Percentiles rank a stretch among this genome's conserved stretches.
Evolutionary conservation across 2,113 vertebrate genomes (phyloP).

Genomic region (Donacobius atricapilla): DNA sequence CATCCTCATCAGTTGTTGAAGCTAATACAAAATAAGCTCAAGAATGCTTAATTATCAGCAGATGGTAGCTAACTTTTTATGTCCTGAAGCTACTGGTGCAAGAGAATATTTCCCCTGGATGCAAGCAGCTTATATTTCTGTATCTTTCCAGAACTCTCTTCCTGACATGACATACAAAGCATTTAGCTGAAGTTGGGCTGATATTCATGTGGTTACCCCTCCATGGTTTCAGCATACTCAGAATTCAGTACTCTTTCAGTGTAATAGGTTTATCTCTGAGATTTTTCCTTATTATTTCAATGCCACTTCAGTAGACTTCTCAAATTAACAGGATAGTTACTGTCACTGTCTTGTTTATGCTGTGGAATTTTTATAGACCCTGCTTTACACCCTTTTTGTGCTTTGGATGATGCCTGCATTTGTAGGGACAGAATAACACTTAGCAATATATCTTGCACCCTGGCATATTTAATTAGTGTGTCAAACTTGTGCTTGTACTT

Average conservation of each 20-base stretch:
- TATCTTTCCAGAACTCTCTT: background rate
- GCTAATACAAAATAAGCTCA: background rate
- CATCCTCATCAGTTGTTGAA: background rate
- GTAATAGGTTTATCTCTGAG: background rate
- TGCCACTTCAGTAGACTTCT: background rate
- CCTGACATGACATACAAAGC: background rate
- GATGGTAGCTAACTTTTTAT: background rate
- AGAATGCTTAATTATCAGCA: slow-evolving; percentile 25
- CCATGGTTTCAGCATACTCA: background rate
- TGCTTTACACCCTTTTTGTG: background rate
- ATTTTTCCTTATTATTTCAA: background rate
- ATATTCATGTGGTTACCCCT: background rate
- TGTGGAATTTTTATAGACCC: background rate
- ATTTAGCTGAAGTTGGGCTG: background rate
- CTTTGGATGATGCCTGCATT: background rate
- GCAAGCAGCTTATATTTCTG: background rate
- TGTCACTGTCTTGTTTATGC: background rate
- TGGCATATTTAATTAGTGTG: slow-evolving; percentile 36
- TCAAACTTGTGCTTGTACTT: slow-evolving; percentile 38
- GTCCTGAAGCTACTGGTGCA: background rate
- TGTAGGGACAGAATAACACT: background rate
- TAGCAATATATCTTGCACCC: slow-evolving; percentile 12
- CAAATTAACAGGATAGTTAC: background rate
- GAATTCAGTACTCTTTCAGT: background rate
- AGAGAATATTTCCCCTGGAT: background rate